These are phyloP conservation scores for Salticus scenicus DNA, from an alignment of 2,888 invertebrate species.

Conservation along the genomic window DNA sequence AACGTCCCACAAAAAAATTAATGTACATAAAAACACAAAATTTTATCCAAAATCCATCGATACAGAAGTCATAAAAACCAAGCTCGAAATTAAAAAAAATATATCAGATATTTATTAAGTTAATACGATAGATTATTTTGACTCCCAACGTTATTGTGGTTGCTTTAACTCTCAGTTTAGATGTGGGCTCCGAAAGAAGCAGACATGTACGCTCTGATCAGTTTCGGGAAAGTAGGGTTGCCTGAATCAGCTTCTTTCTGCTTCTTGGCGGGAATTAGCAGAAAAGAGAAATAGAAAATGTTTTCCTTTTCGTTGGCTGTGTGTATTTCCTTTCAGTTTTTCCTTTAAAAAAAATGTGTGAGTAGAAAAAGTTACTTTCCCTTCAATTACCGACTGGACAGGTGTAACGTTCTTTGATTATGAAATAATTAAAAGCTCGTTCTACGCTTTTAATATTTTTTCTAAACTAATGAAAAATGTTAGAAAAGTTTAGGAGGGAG, in stretches of 20 bases:
- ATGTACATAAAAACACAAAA: not conserved
- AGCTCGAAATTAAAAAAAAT: no score
- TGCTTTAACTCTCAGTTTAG: slow-evolving; percentile 33
- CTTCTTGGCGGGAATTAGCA: not conserved
- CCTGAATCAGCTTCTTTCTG: not conserved
- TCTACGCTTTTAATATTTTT: no score
- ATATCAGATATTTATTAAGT: not conserved
- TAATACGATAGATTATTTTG: slow-evolving; percentile 14
- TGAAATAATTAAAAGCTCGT: no score
- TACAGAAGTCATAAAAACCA: not conserved
- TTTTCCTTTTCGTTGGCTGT: not conserved
- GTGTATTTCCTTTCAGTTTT: not conserved
- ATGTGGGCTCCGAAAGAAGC: slow-evolving; percentile 26
- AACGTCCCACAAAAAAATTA: slow-evolving; percentile 12
- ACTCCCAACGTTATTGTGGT: slow-evolving; percentile 2
- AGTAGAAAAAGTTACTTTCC: not conserved
- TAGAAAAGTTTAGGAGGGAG: no score
- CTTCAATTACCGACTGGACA: not conserved
- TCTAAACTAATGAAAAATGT: no score
- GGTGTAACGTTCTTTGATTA: not conserved
- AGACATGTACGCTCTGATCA: slow-evolving; percentile 53
- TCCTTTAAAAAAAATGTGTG: not conserved
- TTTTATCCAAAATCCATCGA: slow-evolving; percentile 58
- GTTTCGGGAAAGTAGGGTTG: not conserved
- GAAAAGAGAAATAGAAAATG: not conserved